A percentile compares a stretch with the other conserved stretches of the same genome.
phyloP scores from a whole-genome alignment of 2,113 vertebrate genomes.

The Fulmarus glacialis region DNA sequence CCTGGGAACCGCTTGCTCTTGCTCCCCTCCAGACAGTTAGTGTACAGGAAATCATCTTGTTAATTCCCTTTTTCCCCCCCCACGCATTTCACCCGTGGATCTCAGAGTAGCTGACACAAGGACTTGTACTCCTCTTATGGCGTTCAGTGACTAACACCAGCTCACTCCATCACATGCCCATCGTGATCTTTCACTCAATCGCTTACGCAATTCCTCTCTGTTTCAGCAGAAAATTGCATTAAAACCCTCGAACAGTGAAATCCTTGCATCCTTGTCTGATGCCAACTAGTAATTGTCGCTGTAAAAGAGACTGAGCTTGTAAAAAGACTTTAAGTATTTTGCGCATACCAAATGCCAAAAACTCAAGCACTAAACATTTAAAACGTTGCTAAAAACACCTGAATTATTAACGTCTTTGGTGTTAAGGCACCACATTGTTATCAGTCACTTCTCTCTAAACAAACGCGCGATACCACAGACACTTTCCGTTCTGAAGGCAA shows the following conservation, averaged over 20 bases:
- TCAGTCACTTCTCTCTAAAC: neutral
- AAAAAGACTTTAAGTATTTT: neutral
- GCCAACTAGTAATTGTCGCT: neutral
- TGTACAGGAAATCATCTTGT: neutral
- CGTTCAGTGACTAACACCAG: neutral
- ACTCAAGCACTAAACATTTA: neutral
- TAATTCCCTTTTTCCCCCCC: neutral
- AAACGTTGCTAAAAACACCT: neutral
- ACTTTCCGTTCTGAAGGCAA: neutral
- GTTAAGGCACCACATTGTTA: neutral
- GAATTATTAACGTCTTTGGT: neutral
- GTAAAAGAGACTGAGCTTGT: neutral
- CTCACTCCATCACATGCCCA: neutral
- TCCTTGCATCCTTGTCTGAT: neutral
- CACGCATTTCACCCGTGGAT: neutral
- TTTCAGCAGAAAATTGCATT: conserved; percentile 1
- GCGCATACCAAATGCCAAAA: neutral
- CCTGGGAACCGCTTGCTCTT: neutral
- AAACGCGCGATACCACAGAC: neutral
- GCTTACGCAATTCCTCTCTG: neutral
- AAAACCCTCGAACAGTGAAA: neutral
- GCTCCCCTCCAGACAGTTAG: neutral
- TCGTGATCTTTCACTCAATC: neutral
- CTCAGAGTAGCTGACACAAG: neutral
- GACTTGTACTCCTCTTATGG: neutral